Evolutionary conservation across 1,140 invertebrate species (phyloP).

Genomic region (Ostrea denselamellosa): DNA sequence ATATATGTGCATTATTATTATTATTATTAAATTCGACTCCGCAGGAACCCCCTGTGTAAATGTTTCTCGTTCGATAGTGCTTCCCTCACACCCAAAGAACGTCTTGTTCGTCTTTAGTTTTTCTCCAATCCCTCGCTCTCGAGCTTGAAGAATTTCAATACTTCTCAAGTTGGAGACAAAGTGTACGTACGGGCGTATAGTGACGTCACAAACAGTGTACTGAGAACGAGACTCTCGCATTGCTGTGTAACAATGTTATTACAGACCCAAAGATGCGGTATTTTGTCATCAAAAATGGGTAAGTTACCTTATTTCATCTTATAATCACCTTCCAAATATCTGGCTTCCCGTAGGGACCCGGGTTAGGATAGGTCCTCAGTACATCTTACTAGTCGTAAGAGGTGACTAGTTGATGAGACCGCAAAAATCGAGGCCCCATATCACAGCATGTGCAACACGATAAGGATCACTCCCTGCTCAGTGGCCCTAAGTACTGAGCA

Average conservation of each 20-base stretch:
- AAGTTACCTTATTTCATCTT: background rate
- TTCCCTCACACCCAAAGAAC: background rate
- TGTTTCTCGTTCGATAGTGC: background rate
- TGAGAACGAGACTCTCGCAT: slow-evolving; percentile 50
- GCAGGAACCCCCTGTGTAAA: slow-evolving; percentile 45
- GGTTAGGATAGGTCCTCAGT: too few species aligned
- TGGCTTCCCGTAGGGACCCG: too few species aligned
- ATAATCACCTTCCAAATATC: too few species aligned
- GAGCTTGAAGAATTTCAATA: background rate
- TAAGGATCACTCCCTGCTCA: too few species aligned
- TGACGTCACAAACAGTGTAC: slow-evolving; percentile 21
- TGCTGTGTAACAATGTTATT: slow-evolving; percentile 49
- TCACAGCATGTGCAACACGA: too few species aligned
- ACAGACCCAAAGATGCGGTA: slow-evolving; percentile 32
- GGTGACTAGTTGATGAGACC: too few species aligned
- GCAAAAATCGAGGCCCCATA: too few species aligned
- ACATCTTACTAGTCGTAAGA: too few species aligned
- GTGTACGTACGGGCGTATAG: slow-evolving; percentile 57
- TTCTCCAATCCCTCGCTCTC: background rate
- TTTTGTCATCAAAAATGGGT: slow-evolving; percentile 57
- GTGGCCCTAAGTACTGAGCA: too few species aligned
- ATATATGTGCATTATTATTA: too few species aligned
- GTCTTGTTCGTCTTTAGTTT: background rate
- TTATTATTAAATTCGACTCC: slow-evolving; percentile 44
- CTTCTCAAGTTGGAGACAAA: slow-evolving; percentile 44